These are phyloP conservation scores for Lamellibrachia luymesi DNA, from an alignment of 1,140 invertebrate species.

Conservation along the genomic window DNA sequence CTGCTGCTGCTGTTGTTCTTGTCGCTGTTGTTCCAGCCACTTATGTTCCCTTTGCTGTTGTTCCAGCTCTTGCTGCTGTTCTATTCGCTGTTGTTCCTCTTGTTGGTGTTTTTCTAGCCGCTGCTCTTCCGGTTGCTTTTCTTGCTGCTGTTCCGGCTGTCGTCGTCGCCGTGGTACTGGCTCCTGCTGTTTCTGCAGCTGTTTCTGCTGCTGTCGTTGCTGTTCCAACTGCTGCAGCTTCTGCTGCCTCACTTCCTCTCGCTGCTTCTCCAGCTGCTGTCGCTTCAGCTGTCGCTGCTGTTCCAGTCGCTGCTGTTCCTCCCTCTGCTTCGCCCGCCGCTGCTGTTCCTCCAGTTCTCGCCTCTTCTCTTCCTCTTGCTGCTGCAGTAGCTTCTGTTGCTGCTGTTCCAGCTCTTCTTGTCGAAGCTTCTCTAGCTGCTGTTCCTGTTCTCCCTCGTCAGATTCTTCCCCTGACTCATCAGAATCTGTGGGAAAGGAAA, in stretches of 20 bases:
- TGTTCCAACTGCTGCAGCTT: not conserved
- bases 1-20: not conserved
- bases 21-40: not conserved
- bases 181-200: not conserved
- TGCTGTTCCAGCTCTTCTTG: not conserved
- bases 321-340: not conserved
- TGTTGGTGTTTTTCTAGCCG: not conserved
- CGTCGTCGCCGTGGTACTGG: not conserved
- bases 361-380: not conserved
- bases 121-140: slow-evolving; percentile 27
- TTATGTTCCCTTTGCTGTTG: not conserved
- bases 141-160: slow-evolving; percentile 63
- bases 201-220: not conserved
- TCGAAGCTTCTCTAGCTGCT: not conserved
- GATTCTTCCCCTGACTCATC: not conserved
- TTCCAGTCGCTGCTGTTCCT: not conserved
- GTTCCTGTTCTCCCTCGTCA: not conserved
- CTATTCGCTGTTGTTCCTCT: not conserved
- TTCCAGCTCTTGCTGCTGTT: not conserved
- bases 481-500: not conserved
- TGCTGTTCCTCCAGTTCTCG: not conserved
- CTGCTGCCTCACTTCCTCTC: not conserved
- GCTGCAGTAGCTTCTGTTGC: not conserved
- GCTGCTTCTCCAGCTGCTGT: not conserved
- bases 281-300: not conserved